Base-by-base conservation (phyloP, 2,113 vertebrate species). In the Craseonycteris thonglongyai region DNA sequence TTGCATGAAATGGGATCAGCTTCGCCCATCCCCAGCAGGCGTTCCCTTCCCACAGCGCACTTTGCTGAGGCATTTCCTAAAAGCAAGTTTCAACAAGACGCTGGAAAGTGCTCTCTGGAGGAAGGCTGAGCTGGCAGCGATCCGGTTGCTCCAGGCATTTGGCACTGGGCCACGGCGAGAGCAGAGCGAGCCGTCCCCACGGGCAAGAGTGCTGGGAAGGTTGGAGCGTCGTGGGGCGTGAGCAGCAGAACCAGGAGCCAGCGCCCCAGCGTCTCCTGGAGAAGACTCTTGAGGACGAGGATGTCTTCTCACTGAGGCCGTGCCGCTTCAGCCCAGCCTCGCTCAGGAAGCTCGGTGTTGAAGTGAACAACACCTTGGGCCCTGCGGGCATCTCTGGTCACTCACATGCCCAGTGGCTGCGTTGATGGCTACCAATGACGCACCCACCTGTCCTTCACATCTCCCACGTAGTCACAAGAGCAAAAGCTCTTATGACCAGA, bases 1-100 rank as follows among this genome's bases (percentile, higher is more conserved):
- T 40, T n/a, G 72, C 56, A 26, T 35, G 30, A 33, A n/a, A 4
- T 1, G 38, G 51, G 40, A 49, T 15, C 28, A 28, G 28, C 49
- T 54, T 81, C 12, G 6, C 21, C 47, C 42, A 19, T 65, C 49
- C 42, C 0, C n/a, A 47, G 1, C 30, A 76, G 56, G 49, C 10
- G 19, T 11, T 18, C 30, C 45, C 69, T 71, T 11, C 15, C 83
- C 71, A 56, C 42, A 24, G 56, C 14, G 59, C 45, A 8, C 15
- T 24, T 85, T 16, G 22, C 56, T 15, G n/a, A 74, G n/a, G 68
- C n/a, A n/a, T 63, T 51, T 86, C 59, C 58, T 38, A 54, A 47
- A 74, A 92, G 47, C 76, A 72, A 54, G 68, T 90, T 84, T 74
- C 30, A 33, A 61, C 91, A 76, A 59, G 86, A 49, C 26, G 69